Conservation (phyloP, 2,113 vertebrate genomes). For the Albula goreensis region DNA sequence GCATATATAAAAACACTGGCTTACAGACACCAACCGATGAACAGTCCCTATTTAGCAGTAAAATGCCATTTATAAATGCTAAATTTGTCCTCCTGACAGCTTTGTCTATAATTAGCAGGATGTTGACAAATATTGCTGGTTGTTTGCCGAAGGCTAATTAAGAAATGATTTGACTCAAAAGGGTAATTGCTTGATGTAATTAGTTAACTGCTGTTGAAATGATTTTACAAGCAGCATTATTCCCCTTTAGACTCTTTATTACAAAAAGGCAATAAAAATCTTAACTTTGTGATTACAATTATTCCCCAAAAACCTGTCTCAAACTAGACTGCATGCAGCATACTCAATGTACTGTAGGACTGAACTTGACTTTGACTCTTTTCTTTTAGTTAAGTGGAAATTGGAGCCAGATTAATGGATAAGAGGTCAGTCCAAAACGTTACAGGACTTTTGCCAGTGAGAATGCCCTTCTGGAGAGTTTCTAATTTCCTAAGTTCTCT, state of each 20-base stretch:
- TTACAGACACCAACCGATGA: neutral
- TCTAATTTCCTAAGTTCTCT: neutral
- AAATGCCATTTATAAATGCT: neutral
- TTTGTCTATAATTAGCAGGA: neutral
- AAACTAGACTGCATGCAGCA: too few relatives aligned
- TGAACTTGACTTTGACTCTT: too few relatives aligned
- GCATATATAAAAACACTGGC: too few relatives aligned
- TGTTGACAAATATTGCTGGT: slow-evolving; percentile 30
- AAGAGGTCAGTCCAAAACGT: too few relatives aligned
- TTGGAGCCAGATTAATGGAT: too few relatives aligned
- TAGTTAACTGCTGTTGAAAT: slow-evolving; percentile 24
- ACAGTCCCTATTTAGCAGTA: neutral
- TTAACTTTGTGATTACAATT: too few relatives aligned
- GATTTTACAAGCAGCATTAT: neutral
- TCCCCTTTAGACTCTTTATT: too few relatives aligned
- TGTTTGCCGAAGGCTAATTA: slow-evolving; percentile 22
- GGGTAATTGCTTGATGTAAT: slow-evolving; percentile 20
- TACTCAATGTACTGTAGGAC: too few relatives aligned
- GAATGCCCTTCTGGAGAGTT: neutral
- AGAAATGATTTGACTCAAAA: slow-evolving; percentile 29
- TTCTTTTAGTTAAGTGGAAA: too few relatives aligned
- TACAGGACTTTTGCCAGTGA: too few relatives aligned
- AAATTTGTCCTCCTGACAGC: neutral
- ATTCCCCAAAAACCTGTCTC: too few relatives aligned
- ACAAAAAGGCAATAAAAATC: too few relatives aligned